phyloP scores from a whole-genome alignment of 2,797 vertebrate genomes.

The Pogoniulus pusillus region DNA sequence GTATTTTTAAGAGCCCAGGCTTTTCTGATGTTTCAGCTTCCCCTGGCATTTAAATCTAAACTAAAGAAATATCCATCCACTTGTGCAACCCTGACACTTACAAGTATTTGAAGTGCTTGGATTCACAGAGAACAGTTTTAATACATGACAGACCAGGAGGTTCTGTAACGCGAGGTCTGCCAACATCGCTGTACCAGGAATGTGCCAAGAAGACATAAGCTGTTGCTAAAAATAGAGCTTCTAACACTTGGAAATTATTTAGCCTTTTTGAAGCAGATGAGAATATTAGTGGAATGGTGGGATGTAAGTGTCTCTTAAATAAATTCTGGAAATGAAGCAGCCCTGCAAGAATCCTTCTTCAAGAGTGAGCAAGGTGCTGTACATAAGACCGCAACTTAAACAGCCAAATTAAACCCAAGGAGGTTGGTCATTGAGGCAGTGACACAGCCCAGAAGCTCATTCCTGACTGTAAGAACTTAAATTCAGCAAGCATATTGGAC shows the following conservation, averaged over 20 bases:
- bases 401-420: neutral
- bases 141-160: slow-evolving; percentile 41
- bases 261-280: slow-evolving; percentile 44
- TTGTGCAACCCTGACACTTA: neutral
- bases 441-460: neutral
- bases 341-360: neutral
- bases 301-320: slow-evolving; percentile 21
- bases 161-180: slow-evolving; percentile 29
- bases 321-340: slow-evolving; percentile 11
- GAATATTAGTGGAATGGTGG: slow-evolving; percentile 31
- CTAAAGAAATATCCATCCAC: neutral
- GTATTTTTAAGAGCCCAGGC: neutral
- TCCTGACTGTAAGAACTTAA: neutral
- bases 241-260: slow-evolving; percentile 43
- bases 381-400: neutral
- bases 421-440: neutral
- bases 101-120: slow-evolving; percentile 55
- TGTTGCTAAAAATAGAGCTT: slow-evolving; percentile 56
- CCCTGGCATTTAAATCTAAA: neutral
- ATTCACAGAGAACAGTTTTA: slow-evolving; percentile 31
- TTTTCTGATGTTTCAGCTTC: neutral
- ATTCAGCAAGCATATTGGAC: neutral
- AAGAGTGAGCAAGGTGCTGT: neutral
- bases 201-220: slow-evolving; percentile 47
- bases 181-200: neutral